Base-by-base conservation (phyloP, 2,797 vertebrate genomes). In the Cuculus canorus region DNA sequence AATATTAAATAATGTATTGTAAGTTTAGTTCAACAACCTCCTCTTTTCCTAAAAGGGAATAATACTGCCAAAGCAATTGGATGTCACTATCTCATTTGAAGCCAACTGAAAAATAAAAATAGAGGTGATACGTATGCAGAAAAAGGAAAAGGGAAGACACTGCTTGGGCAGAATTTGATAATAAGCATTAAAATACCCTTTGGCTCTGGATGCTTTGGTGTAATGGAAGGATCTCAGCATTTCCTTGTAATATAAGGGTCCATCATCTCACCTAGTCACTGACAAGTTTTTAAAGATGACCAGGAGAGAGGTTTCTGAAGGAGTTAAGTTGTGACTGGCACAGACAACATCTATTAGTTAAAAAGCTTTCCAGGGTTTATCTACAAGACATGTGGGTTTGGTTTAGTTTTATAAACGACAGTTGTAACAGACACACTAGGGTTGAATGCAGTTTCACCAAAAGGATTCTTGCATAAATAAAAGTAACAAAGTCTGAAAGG, bases 371-470 rank as follows among this genome's bases (percentile, higher is more conserved):
- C 75, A 88, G 37, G 92, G 71, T 96, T 97, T 96, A 95, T 97
- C 92, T 95, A 47, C 64, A 43, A 45, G 93, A 84, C 93, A 95
- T 96, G 75, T 97, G 95, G 97, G 91, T 96, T 97, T 92, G 89
- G 60, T 97, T 96, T 97, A 92, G 68, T 59, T 97, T 95, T 95
- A 53, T 96, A 95, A 97, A 95, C 3, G 81, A 37, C 92, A 86
- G 23, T 95, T 96, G 72, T 96, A 93, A 89, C 91, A 88, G 90
- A 64, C 71, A 35, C 22, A 41, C 48, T 78, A 35, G 79, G 50
- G 19, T 65, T 41, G 13, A 95, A 88, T 88, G 76, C 52, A 94
- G 64, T 81, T 96, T 81, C 50, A 82, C 80, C 76, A 80, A 91
- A 73, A 68, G 63, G 79, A 84, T 95, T 94, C 75, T 82, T 96